Evolutionary conservation across 2,888 invertebrate species (phyloP).

Genomic region (Tipula helvola): DNA sequence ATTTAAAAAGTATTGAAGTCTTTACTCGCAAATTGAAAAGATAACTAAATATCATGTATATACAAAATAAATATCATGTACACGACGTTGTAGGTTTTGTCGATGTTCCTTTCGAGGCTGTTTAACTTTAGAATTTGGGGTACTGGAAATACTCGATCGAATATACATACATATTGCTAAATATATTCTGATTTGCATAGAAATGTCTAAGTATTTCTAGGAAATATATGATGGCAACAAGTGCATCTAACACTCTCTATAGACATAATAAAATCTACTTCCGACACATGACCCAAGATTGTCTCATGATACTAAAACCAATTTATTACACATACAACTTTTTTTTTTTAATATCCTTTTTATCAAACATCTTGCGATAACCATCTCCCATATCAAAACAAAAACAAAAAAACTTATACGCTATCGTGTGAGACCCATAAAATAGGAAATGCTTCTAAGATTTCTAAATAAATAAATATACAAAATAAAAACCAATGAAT

Average conservation of each 20-base stretch:
- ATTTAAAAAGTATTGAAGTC: too few species aligned
- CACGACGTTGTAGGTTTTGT: too few species aligned
- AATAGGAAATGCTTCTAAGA: not conserved
- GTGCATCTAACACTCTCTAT: not conserved
- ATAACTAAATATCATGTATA: too few species aligned
- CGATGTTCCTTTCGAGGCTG: too few species aligned
- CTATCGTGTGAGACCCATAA: not conserved
- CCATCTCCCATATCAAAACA: not conserved
- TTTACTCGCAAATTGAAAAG: too few species aligned
- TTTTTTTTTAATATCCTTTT: not conserved
- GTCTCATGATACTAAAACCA: not conserved
- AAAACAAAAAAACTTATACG: not conserved
- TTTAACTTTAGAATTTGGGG: too few species aligned
- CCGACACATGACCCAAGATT: not conserved
- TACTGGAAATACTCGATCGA: too few species aligned
- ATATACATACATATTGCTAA: too few species aligned
- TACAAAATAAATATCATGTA: too few species aligned
- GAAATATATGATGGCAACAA: not conserved
- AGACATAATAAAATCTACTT: not conserved
- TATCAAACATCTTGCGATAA: not conserved
- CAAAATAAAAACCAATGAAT: not conserved
- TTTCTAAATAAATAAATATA: not conserved
- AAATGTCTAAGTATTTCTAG: not conserved
- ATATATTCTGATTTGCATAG: too few species aligned
- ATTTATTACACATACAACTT: not conserved